Conservation (phyloP, 2,797 vertebrate species). For the Chiroxiphia lanceolata region DNA sequence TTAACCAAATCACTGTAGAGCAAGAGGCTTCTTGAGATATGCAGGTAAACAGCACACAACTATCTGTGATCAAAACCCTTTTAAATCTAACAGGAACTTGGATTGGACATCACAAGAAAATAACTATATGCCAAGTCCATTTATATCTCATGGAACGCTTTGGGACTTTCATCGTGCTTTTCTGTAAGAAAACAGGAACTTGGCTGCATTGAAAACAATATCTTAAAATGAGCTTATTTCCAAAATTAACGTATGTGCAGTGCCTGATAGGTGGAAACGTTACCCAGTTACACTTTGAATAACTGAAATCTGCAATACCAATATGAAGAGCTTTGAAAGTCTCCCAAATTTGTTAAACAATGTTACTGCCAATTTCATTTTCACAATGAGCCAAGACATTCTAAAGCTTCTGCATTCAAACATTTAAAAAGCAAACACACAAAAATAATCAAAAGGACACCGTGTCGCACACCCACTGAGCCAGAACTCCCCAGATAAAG, state of each 20-base stretch:
- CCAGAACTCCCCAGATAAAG: constrained; percentile 23
- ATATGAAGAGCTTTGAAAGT: constrained; percentile 47
- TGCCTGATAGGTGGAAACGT: constrained; percentile 54
- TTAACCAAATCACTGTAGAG: background rate
- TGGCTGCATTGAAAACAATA: constrained; percentile 40
- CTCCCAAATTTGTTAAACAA: constrained; percentile 49
- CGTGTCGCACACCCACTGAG: background rate
- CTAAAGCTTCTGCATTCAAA: constrained; percentile 50
- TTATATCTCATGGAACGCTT: constrained; percentile 39
- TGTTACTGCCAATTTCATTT: constrained; percentile 45
- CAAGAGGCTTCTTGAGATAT: constrained; percentile 15
- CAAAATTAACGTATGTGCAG: constrained; percentile 54
- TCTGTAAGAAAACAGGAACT: constrained; percentile 56
- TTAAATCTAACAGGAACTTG: constrained; percentile 54
- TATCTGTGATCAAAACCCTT: constrained; percentile 34
- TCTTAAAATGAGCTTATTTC: constrained; percentile 61
- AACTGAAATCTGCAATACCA: constrained; percentile 42
- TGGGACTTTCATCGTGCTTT: constrained; percentile 41
- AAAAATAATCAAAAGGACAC: constrained; percentile 50
- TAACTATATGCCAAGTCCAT: constrained; percentile 46
- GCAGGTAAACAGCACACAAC: constrained; percentile 39
- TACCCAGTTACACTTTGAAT: constrained; percentile 48
- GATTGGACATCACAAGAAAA: constrained; percentile 59
- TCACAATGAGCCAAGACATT: constrained; percentile 39
- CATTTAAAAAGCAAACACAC: constrained; percentile 39